phyloP scores from a whole-genome alignment of 1,140 invertebrate species.

The Riptortus pedestris region DNA sequence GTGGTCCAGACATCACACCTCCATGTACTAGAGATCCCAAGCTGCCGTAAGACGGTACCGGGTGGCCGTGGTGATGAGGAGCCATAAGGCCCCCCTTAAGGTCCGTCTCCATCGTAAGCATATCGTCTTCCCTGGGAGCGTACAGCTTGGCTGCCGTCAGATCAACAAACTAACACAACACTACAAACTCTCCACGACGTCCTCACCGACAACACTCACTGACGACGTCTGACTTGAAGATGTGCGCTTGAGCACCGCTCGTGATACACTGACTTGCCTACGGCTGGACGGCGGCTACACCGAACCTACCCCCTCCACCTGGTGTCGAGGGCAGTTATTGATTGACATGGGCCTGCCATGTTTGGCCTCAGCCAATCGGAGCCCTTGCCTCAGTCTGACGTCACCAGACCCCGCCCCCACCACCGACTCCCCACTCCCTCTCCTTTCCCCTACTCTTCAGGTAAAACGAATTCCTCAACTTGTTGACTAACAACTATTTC shows the following conservation, averaged over 20 bases:
- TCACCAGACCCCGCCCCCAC: conserved; percentile 22
- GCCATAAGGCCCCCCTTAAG: conserved; percentile 63
- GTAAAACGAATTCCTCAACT: conserved; percentile 29
- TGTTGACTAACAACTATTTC: conserved; percentile 31
- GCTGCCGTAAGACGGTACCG: conserved; percentile 48
- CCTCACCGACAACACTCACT: conserved; percentile 10
- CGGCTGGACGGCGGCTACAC: conserved; percentile 15
- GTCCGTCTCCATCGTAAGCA: conserved; percentile 81
- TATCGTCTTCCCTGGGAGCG: conserved; percentile 58
- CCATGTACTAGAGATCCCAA: conserved; percentile 42
- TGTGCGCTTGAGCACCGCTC: conserved; percentile 7
- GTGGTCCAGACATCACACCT: conserved; percentile 45
- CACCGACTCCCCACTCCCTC: conserved; percentile 15
- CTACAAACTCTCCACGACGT: not conserved
- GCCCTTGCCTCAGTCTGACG: conserved; percentile 21
- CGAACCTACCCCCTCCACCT: conserved; percentile 14
- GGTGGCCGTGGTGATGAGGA: conserved; percentile 37
- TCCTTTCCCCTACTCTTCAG: conserved; percentile 19
- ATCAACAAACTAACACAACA: conserved; percentile 11
- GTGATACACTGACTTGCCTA: conserved; percentile 19
- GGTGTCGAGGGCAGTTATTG: conserved; percentile 27
- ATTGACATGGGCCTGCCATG: conserved; percentile 32
- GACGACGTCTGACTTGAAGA: not conserved
- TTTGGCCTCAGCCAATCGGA: conserved; percentile 29
- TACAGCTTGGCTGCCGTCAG: conserved; percentile 47